A percentile compares a stretch with the other conserved stretches of the same genome.
phyloP scores from a whole-genome alignment of 1,140 invertebrate species.

The Drosophila kohkoa region DNA sequence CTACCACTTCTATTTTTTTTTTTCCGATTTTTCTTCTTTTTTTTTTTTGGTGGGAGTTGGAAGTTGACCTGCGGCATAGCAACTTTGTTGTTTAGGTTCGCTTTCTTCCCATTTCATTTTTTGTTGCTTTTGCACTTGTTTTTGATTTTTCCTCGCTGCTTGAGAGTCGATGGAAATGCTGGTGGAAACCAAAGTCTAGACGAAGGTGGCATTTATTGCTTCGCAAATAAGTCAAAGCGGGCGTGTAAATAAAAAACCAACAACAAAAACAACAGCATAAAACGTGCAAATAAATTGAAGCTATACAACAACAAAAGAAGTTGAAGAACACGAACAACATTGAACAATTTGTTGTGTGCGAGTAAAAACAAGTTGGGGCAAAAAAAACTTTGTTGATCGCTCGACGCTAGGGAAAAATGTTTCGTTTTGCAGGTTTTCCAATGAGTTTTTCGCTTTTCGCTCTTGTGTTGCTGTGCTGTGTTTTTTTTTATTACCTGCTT shows the following conservation, averaged over 20 bases:
- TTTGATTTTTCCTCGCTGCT: slow-evolving; percentile 1
- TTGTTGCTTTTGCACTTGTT: neutral
- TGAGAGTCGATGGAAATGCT: slow-evolving; percentile 34
- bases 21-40: slow-evolving; percentile 6
- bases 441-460: slow-evolving; percentile 31
- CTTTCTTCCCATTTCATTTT: neutral
- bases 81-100: slow-evolving; percentile 21
- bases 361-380: slow-evolving; percentile 32
- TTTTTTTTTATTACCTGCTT: neutral
- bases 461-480: neutral
- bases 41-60: slow-evolving; percentile 8
- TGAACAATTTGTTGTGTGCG: slow-evolving; percentile 43
- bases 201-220: slow-evolving; percentile 70
- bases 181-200: slow-evolving; percentile 63
- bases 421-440: slow-evolving; percentile 47
- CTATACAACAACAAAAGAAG: slow-evolving; percentile 32
- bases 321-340: slow-evolving; percentile 7
- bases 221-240: slow-evolving; percentile 66
- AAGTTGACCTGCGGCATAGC: neutral
- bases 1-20: neutral
- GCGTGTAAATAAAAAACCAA: slow-evolving; percentile 61
- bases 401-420: slow-evolving; percentile 42
- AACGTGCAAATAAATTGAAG: slow-evolving; percentile 56
- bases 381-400: slow-evolving; percentile 47
- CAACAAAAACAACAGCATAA: neutral